Evolutionary conservation across 2,888 invertebrate species (phyloP), one percentile per base, ranked within the genome.

Genomic region (Mythimna lalbum): DNA sequence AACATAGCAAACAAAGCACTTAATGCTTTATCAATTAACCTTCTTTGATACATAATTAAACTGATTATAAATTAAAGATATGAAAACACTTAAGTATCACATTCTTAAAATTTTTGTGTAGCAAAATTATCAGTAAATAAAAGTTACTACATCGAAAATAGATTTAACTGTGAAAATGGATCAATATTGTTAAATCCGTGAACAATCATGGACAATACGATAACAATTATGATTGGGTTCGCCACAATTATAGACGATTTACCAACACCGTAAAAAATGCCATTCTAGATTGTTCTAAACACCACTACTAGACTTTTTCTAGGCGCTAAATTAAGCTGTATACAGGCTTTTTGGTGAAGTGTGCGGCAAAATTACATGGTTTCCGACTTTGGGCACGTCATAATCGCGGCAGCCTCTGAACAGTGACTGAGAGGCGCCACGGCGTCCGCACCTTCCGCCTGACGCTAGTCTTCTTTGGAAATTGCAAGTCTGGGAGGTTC

Each of bases 11-110:
- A 69, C 31, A 74, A 69, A 69, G 39, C 57, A 60, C 62, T 75
- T 69, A 53, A 23, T 74, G 57, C 31, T 63, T 69, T 74, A 63
- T 74, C 63, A 49, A 63, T 39, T 74, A 63, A 59, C 53, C 62
- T 69, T 43, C n/a, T 33, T 21, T 27, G n/a, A 39, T 49, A 52
- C 14, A 23, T 31, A 27, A 52, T 12, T 50, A 49, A 19, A 27
- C 36, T 57, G 52, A 63, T 74, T 33, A 21, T 49, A 43, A 57
- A n/a, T 19, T 57, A 47, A 39, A 49, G 57, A 74, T 75, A 69
- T 36, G 36, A 21, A 52, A 60, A 6, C 27, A 60, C n/a, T 43
- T 61, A n/a, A 47, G 7, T 57, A 39, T 52, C 27, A 56, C 17
- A 31, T 39, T 33, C 52, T 49, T 19, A 43, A 0, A 19, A n/a